Percentiles rank a stretch among this genome's conserved stretches.
These are phyloP conservation scores for Dolichotis patagonum DNA, from an alignment of 2,113 vertebrate genomes.

Conservation along the genomic window DNA sequence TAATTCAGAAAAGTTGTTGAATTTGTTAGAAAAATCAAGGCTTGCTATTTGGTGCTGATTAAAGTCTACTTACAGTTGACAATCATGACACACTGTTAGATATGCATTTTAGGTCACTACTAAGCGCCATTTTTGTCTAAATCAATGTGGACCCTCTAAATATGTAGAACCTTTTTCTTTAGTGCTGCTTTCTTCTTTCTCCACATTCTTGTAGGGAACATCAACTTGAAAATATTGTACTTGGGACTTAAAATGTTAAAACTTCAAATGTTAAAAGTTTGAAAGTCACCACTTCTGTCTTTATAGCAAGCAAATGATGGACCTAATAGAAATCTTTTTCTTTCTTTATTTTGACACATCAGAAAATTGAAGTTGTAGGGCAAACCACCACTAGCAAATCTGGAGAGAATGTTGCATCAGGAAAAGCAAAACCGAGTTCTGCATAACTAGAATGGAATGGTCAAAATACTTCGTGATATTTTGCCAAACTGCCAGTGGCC, in stretches of 20 bases:
- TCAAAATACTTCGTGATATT: not conserved
- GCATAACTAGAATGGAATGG: not conserved
- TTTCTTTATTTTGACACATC: not conserved
- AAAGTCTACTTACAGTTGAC: not conserved
- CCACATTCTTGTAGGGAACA: not conserved
- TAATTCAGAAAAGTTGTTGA: not conserved
- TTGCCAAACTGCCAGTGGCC: not conserved
- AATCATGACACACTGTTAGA: not conserved
- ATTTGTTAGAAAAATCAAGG: not conserved
- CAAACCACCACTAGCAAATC: not conserved
- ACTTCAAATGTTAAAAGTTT: not conserved
- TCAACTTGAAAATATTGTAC: not conserved
- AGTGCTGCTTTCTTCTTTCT: not conserved
- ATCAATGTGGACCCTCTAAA: not conserved
- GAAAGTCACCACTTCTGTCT: not conserved
- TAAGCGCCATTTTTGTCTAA: not conserved
- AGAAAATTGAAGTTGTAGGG: not conserved
- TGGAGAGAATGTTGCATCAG: not conserved
- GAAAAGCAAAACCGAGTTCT: not conserved
- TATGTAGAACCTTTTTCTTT: not conserved
- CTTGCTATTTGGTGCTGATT: not conserved
- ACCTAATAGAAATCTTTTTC: not conserved
- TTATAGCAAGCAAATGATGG: not conserved
- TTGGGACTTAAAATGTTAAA: not conserved
- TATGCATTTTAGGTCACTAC: not conserved